A percentile compares a stretch with the other conserved stretches of the same genome.
Conservation (phyloP, 2,113 vertebrate genomes). For the Menidia beryllina region DNA sequence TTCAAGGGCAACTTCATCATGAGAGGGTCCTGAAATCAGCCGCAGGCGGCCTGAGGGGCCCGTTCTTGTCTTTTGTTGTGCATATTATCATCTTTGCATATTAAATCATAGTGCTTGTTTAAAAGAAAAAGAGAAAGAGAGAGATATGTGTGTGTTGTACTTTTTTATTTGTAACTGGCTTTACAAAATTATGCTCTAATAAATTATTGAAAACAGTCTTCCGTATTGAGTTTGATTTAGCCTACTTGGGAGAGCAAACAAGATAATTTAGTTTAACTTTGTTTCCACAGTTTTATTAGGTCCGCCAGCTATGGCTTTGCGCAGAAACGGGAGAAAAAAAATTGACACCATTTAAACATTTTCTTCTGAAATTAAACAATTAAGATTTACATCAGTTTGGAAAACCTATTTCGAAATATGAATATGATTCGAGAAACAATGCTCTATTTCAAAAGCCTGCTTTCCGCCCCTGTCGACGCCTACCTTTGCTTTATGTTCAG, state of each 20-base stretch:
- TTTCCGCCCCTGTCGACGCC: slow-evolving; percentile 7
- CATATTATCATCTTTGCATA: slow-evolving; percentile 68
- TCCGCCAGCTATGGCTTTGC: too few relatives aligned
- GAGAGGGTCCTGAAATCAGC: slow-evolving; percentile 84
- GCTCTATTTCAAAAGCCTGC: background rate
- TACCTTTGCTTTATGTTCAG: background rate
- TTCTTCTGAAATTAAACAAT: too few relatives aligned
- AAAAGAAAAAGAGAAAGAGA: slow-evolving; percentile 76
- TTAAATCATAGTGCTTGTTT: slow-evolving; percentile 83
- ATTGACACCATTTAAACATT: too few relatives aligned
- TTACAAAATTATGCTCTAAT: slow-evolving; percentile 91
- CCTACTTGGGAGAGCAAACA: background rate
- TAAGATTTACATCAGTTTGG: too few relatives aligned
- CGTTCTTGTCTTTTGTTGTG: slow-evolving; percentile 74
- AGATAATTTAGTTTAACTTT: too few relatives aligned
- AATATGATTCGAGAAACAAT: too few relatives aligned
- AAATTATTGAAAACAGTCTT: slow-evolving; percentile 84
- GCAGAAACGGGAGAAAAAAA: too few relatives aligned
- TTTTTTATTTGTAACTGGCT: slow-evolving; percentile 91
- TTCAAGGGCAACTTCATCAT: slow-evolving; percentile 59
- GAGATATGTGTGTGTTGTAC: slow-evolving; percentile 74
- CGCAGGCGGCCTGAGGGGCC: slow-evolving; percentile 90
- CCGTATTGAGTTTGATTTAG: slow-evolving; percentile 25
- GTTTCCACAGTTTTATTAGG: too few relatives aligned
- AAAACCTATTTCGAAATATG: background rate